These are phyloP conservation scores for Hucho hucho DNA, from an alignment of 2,113 vertebrate genomes.

Conservation along the genomic window DNA sequence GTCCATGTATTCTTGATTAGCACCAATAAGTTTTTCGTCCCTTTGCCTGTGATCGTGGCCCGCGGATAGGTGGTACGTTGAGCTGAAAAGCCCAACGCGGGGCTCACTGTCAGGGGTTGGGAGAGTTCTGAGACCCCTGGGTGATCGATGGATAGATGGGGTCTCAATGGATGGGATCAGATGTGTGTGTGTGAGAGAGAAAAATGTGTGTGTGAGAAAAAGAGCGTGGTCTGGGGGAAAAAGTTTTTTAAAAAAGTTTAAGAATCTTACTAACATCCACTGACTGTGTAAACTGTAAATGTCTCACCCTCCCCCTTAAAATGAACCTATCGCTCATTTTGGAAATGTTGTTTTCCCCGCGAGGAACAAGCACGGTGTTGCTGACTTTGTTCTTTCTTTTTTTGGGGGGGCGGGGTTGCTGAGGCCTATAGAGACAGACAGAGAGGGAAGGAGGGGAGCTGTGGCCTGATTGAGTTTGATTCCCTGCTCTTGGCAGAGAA, in stretches of 20 bases:
- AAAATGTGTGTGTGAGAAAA: too few species aligned
- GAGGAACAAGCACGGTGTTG: constrained; percentile 18
- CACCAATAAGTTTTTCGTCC: constrained; percentile 57
- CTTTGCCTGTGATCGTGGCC: constrained; percentile 48
- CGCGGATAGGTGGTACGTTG: constrained; percentile 27
- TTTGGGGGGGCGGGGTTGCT: not conserved
- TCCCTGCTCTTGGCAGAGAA: constrained; percentile 51
- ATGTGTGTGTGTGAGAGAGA: not conserved
- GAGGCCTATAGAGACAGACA: constrained; percentile 4
- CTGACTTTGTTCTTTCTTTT: constrained; percentile 39
- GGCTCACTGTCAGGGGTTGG: not conserved
- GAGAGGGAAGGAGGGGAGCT: constrained; percentile 19
- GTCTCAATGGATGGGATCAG: not conserved
- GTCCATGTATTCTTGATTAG: constrained; percentile 72
- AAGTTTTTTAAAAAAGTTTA: constrained; percentile 26
- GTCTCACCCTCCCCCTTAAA: constrained; percentile 27
- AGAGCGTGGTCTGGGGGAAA: constrained; percentile 12
- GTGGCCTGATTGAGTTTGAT: constrained; percentile 56
- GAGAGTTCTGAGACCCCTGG: not conserved
- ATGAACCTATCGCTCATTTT: constrained; percentile 48
- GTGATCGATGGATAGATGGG: constrained; percentile 47
- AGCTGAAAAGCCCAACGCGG: constrained; percentile 14
- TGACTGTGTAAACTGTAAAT: constrained; percentile 26
- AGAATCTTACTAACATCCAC: constrained; percentile 51
- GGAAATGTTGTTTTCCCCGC: constrained; percentile 17